These are phyloP conservation scores for Amiota mariae DNA, from an alignment of 2,888 invertebrate species.

Conservation along the genomic window DNA sequence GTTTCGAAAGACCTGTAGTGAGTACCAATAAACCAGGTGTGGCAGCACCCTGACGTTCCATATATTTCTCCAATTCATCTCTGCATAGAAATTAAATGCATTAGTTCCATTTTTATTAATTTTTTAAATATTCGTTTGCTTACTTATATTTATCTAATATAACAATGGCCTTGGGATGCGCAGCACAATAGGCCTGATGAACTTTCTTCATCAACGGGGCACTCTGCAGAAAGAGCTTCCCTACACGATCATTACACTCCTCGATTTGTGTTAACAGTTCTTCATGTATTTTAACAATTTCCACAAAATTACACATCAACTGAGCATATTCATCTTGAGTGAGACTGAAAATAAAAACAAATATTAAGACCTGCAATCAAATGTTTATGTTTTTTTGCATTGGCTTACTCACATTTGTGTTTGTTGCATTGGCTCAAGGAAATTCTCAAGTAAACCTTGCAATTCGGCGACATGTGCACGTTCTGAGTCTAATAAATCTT, in stretches of 20 bases:
- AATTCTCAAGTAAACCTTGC: slow-evolving; percentile 87
- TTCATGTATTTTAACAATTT: slow-evolving; percentile 89
- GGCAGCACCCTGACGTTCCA: slow-evolving; percentile 90
- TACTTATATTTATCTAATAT: slow-evolving; percentile 94
- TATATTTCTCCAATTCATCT: slow-evolving; percentile 87
- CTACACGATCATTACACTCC: slow-evolving; percentile 87
- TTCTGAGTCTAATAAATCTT: slow-evolving; percentile 94
- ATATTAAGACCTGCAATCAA: slow-evolving; percentile 9
- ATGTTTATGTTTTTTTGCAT: neutral
- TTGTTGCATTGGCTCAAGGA: slow-evolving; percentile 89
- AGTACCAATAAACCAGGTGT: slow-evolving; percentile 90
- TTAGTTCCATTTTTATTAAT: neutral
- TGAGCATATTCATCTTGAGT: slow-evolving; percentile 89
- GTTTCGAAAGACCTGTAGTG: slow-evolving; percentile 94
- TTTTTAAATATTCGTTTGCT: slow-evolving; percentile 57
- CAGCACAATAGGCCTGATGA: slow-evolving; percentile 91
- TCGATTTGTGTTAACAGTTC: slow-evolving; percentile 86
- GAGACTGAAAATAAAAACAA: slow-evolving; percentile 77
- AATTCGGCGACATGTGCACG: slow-evolving; percentile 92
- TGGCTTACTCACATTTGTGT: slow-evolving; percentile 84
- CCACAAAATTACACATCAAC: slow-evolving; percentile 90
- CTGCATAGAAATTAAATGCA: slow-evolving; percentile 72
- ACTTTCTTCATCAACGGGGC: slow-evolving; percentile 87
- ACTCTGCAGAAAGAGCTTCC: slow-evolving; percentile 90
- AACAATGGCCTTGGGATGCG: slow-evolving; percentile 95